A percentile compares a stretch with the other conserved stretches of the same genome.
phyloP scores from a whole-genome alignment of 2,888 invertebrate genomes.

The Meiosimyza platycephala region DNA sequence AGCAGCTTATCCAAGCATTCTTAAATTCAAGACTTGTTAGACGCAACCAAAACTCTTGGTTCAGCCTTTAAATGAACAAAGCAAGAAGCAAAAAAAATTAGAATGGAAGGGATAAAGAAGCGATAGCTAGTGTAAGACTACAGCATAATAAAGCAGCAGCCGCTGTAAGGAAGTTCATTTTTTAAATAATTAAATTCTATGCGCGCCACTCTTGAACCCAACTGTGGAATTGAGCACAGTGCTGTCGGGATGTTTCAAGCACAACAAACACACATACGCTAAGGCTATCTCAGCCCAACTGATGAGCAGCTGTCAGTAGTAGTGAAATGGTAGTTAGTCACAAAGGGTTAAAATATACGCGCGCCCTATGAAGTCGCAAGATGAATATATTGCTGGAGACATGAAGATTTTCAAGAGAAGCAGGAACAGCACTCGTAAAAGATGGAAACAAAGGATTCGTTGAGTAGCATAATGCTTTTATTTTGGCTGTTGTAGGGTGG shows the following conservation, averaged over 20 bases:
- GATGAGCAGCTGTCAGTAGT: constrained; percentile 3
- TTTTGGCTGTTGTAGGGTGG: not conserved
- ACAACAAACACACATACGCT: not conserved
- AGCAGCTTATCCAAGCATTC: not conserved
- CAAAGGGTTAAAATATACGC: constrained; percentile 7
- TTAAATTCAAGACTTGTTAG: not conserved
- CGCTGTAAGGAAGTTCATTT: constrained; percentile 22
- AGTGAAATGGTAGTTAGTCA: constrained; percentile 2
- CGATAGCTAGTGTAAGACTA: not conserved
- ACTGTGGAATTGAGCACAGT: no score
- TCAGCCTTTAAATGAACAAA: not conserved
- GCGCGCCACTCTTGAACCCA: not conserved
- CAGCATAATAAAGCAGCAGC: constrained; percentile 7
- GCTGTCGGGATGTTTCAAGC: not conserved
- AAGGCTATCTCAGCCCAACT: not conserved
- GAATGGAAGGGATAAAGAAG: no score
- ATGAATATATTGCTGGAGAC: not conserved
- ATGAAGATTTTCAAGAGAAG: not conserved
- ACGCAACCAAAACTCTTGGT: constrained; percentile 3
- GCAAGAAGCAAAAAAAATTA: no score
- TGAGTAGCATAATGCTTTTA: not conserved
- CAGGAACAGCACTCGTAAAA: not conserved
- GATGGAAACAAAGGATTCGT: not conserved
- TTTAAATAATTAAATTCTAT: constrained; percentile 32
- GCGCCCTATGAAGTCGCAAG: not conserved